Evolutionary conservation across 1,140 invertebrate genomes (phyloP).

Genomic region (Pogonomyrmex californicus): DNA sequence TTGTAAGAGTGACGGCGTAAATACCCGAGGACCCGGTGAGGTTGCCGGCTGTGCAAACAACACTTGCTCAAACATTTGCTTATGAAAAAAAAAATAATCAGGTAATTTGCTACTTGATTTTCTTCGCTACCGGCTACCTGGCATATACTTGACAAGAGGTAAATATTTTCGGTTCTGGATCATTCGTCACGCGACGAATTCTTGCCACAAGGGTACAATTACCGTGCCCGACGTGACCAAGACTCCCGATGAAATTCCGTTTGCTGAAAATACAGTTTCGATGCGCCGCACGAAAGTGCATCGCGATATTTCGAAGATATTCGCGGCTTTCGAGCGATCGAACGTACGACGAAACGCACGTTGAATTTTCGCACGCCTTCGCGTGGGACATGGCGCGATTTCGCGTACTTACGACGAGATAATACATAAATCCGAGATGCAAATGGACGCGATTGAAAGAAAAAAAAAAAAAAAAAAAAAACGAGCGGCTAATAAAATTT

Average conservation of each 20-base stretch:
- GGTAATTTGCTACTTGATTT: constrained; percentile 42
- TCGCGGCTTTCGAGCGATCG: constrained; percentile 15
- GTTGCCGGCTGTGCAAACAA: constrained; percentile 39
- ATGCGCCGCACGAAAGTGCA: constrained; percentile 32
- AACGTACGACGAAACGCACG: constrained; percentile 7
- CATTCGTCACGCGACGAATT: constrained; percentile 53
- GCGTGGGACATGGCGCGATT: constrained; percentile 16
- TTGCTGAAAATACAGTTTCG: constrained; percentile 37
- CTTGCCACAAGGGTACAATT: constrained; percentile 28
- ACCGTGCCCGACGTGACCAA: constrained; percentile 24
- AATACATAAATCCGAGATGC: constrained; percentile 28
- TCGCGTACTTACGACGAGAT: constrained; percentile 1
- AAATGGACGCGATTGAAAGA: not conserved
- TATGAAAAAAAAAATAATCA: constrained; percentile 18
- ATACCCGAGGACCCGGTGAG: not conserved
- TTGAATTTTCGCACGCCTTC: constrained; percentile 43
- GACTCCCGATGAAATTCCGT: constrained; percentile 27
- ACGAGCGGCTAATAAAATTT: constrained; percentile 23
- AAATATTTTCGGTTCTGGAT: constrained; percentile 50
- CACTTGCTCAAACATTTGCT: constrained; percentile 53
- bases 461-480: not conserved
- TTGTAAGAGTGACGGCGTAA: constrained; percentile 38
- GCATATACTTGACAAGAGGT: not conserved
- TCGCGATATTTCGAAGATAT: not conserved
- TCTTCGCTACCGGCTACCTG: not conserved